A percentile compares a stretch with the other conserved stretches of the same genome.
Conservation (phyloP, 2,113 vertebrate species). For the Diadophis punctatus region DNA sequence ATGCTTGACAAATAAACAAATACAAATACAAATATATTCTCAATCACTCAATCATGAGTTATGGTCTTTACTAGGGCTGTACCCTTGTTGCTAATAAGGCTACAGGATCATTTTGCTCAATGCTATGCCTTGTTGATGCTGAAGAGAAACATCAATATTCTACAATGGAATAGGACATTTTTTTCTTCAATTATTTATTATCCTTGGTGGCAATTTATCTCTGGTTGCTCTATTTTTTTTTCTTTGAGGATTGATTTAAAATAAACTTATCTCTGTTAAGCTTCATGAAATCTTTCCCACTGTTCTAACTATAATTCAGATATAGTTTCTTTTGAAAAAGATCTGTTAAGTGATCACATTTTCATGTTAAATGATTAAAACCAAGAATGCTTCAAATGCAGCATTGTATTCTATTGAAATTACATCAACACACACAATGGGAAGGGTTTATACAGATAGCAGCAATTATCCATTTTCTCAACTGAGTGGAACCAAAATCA, state of each 20-base stretch:
- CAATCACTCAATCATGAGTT: neutral
- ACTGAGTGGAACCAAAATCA: conserved; percentile 47
- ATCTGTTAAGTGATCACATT: conserved; percentile 35
- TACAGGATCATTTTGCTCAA: neutral
- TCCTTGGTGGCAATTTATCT: neutral
- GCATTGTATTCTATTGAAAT: conserved; percentile 27
- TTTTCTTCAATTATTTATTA: neutral
- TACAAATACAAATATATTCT: neutral
- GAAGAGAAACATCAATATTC: neutral
- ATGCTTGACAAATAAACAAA: no score
- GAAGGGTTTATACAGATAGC: conserved; percentile 49
- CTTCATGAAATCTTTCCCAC: conserved; percentile 19
- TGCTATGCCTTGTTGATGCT: neutral
- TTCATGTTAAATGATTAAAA: conserved; percentile 42
- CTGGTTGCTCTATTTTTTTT: neutral
- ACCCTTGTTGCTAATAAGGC: neutral
- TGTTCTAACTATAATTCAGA: conserved; percentile 18
- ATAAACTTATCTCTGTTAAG: conserved; percentile 5
- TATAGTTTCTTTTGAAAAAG: conserved; percentile 20
- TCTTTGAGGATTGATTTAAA: conserved; percentile 10
- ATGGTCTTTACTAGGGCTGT: neutral
- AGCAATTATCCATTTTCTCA: conserved; percentile 50
- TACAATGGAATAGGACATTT: neutral
- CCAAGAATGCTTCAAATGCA: conserved; percentile 20
- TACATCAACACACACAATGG: conserved; percentile 45